These are phyloP conservation scores for Pitta sordida DNA, from an alignment of 2,113 vertebrate genomes.

Conservation along the genomic window DNA sequence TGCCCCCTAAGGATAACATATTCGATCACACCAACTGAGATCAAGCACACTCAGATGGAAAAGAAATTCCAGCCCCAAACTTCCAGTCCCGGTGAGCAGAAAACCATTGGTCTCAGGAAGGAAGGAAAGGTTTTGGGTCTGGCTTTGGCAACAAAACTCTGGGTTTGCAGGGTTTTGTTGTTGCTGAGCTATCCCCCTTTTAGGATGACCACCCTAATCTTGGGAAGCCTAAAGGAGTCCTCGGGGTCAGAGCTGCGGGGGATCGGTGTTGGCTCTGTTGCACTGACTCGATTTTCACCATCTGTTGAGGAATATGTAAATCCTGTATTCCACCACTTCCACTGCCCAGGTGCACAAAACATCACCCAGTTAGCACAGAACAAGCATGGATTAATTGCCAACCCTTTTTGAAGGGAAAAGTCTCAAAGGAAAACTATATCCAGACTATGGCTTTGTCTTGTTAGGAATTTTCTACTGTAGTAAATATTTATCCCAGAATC, in stretches of 20 bases:
- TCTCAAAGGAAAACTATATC: background rate
- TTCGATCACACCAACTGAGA: background rate
- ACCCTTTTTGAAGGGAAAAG: background rate
- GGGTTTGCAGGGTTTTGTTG: background rate
- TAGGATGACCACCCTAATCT: background rate
- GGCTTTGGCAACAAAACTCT: background rate
- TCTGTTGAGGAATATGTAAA: background rate
- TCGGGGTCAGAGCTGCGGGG: background rate
- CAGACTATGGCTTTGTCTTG: background rate
- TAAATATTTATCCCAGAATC: background rate
- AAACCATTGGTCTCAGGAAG: background rate
- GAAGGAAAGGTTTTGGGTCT: background rate
- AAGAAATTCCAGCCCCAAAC: background rate
- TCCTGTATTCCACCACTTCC: background rate
- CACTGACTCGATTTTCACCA: background rate
- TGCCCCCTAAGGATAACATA: background rate
- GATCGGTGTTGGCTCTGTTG: background rate
- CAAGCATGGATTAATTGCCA: background rate
- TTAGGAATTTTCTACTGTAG: background rate
- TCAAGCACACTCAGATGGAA: background rate
- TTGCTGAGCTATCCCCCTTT: background rate
- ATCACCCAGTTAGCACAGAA: background rate
- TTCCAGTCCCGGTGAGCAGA: background rate
- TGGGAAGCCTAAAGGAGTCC: background rate
- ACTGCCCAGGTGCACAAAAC: background rate